phyloP scores from a whole-genome alignment of 2,888 invertebrate species.

The Spilarctia lutea region DNA sequence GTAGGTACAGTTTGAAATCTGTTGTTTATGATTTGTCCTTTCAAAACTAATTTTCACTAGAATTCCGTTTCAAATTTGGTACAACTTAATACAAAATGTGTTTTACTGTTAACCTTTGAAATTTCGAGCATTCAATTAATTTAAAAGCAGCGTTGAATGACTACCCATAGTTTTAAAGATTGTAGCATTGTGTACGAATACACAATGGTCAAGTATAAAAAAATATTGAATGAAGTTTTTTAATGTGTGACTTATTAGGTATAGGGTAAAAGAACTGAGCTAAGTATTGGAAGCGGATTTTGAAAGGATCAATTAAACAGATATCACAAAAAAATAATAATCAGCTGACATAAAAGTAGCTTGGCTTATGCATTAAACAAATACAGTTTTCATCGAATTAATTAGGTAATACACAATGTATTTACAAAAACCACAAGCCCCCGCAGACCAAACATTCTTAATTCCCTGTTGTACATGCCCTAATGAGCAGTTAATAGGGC shows the following conservation, averaged over 20 bases:
- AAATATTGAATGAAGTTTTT: background rate
- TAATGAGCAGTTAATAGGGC: background rate
- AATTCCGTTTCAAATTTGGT: background rate
- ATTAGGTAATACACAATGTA: background rate
- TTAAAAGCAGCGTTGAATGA: background rate
- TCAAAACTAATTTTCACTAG: conserved; percentile 13
- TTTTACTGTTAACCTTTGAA: background rate
- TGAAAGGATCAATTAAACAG: background rate
- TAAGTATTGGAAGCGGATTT: background rate
- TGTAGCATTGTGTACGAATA: background rate
- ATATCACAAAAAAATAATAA: background rate
- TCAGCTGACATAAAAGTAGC: background rate
- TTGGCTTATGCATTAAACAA: background rate
- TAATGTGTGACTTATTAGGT: no score
- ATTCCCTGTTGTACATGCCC: conserved; percentile 3
- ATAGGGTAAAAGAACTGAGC: no score
- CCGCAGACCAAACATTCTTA: conserved; percentile 1
- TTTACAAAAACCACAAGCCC: conserved; percentile 7
- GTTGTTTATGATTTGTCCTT: conserved; percentile 25
- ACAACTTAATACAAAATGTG: background rate
- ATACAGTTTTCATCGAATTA: background rate
- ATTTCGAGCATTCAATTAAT: background rate
- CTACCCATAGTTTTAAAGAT: no score
- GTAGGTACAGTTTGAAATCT: conserved; percentile 57
- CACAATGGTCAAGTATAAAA: background rate